Percentiles rank a stretch among this genome's conserved stretches.
phyloP scores from a whole-genome alignment of 1,140 invertebrate genomes.

The Pogonus chalceus region DNA sequence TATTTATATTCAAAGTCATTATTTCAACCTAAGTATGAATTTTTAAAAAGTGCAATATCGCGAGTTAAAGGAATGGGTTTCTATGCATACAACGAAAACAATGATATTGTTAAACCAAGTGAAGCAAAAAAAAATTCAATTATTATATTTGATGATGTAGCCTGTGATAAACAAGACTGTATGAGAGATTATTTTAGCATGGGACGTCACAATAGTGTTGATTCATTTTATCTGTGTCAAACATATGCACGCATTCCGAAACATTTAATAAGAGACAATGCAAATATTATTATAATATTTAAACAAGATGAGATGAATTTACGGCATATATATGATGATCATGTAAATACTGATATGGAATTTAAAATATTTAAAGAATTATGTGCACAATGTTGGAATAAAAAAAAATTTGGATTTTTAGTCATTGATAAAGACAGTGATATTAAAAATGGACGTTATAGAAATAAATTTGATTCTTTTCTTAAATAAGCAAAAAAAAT shows the following conservation, averaged over 20 bases:
- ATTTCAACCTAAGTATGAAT: conserved; percentile 28
- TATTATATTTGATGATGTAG: conserved; percentile 32
- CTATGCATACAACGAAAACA: conserved; percentile 23
- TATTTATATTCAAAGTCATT: conserved; percentile 32
- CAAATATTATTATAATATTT: conserved; percentile 31
- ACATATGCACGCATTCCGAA: conserved; percentile 32
- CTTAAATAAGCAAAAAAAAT: neutral
- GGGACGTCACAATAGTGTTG: conserved; percentile 18
- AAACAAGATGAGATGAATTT: conserved; percentile 32
- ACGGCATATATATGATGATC: conserved; percentile 31
- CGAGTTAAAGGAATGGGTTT: conserved; percentile 21
- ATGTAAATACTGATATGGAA: conserved; percentile 29
- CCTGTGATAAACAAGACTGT: conserved; percentile 24
- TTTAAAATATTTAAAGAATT: conserved; percentile 27
- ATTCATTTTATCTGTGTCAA: conserved; percentile 31
- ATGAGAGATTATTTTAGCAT: conserved; percentile 29
- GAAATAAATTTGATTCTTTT: conserved; percentile 19
- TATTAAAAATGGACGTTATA: conserved; percentile 20
- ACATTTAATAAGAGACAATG: conserved; percentile 32
- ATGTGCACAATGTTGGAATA: conserved; percentile 22
- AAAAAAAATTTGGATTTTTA: conserved; percentile 25
- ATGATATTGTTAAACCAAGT: conserved; percentile 19
- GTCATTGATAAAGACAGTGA: conserved; percentile 26
- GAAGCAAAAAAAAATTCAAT: conserved; percentile 25
- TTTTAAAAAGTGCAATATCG: no score